phyloP scores from a whole-genome alignment of 2,113 vertebrate genomes.

The western clawed frog (Xenopus tropicalis) region DNA sequence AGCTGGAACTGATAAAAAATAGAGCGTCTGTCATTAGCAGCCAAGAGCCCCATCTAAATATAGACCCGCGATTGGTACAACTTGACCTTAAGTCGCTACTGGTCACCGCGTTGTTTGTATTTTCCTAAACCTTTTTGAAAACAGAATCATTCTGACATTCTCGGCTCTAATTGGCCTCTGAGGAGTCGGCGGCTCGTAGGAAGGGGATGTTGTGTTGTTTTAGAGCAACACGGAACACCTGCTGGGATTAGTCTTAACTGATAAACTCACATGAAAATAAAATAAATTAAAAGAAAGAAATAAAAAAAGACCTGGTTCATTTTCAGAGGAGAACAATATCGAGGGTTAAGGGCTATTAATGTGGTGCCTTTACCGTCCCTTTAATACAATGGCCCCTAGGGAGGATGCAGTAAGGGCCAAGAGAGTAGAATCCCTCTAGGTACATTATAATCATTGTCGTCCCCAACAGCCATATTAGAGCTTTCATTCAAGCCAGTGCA shows the following conservation, averaged over 20 bases:
- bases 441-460: too few relatives aligned
- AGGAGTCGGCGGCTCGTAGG: conserved; percentile 12
- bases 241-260: conserved; percentile 21
- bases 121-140: conserved; percentile 23
- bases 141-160: conserved; percentile 8
- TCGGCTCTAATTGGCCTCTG: conserved; percentile 16
- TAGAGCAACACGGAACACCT: conserved; percentile 11
- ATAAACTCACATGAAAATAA: neutral
- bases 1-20: too few relatives aligned
- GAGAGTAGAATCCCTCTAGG: too few relatives aligned
- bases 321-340: too few relatives aligned
- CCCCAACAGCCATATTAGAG: too few relatives aligned
- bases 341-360: too few relatives aligned
- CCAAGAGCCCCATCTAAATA: neutral
- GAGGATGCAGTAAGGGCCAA: too few relatives aligned
- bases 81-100: conserved; percentile 9
- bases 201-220: conserved; percentile 11
- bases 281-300: neutral
- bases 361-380: too few relatives aligned
- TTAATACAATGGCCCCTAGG: too few relatives aligned
- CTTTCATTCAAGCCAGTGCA: too few relatives aligned
- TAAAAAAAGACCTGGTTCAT: too few relatives aligned
- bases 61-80: neutral
- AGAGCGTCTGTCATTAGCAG: too few relatives aligned
- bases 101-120: neutral